These are phyloP conservation scores for Crossocerus cetratus DNA, from an alignment of 2,888 invertebrate genomes.

Conservation along the genomic window DNA sequence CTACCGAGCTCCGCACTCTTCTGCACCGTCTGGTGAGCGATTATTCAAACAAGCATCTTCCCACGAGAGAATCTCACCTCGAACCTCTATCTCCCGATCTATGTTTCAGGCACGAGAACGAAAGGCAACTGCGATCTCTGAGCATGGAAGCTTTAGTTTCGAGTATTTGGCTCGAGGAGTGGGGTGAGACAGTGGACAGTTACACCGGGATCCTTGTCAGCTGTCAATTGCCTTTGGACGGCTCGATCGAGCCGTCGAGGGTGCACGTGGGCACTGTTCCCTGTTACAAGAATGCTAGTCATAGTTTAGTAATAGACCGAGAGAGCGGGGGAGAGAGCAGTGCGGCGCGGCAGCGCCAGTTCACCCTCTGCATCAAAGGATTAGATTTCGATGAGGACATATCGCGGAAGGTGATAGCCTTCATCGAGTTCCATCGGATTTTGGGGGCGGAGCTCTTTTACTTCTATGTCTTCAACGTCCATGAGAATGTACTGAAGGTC, in stretches of 20 bases:
- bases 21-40: constrained; percentile 73
- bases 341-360: constrained; percentile 68
- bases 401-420: constrained; percentile 82
- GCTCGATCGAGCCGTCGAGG: constrained; percentile 58
- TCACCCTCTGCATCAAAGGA: constrained; percentile 86
- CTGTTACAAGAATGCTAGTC: constrained; percentile 72
- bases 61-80: not conserved
- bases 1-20: constrained; percentile 67
- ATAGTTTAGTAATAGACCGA: constrained; percentile 66
- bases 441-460: constrained; percentile 84
- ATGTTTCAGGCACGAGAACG: constrained; percentile 70
- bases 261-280: constrained; percentile 65
- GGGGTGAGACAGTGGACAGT: constrained; percentile 79
- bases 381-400: constrained; percentile 83
- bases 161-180: constrained; percentile 82
- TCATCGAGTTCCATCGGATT: constrained; percentile 84
- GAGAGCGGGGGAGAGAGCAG: constrained; percentile 15
- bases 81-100: not conserved
- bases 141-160: constrained; percentile 80
- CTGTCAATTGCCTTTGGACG: constrained; percentile 80
- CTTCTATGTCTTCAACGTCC: constrained; percentile 82
- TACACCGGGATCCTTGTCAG: constrained; percentile 82
- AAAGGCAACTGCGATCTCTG: constrained; percentile 77
- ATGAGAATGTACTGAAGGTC: constrained; percentile 79
- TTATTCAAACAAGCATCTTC: constrained; percentile 19